Conservation (phyloP, 1,140 invertebrate species). For the Metopolophium dirhodum region DNA sequence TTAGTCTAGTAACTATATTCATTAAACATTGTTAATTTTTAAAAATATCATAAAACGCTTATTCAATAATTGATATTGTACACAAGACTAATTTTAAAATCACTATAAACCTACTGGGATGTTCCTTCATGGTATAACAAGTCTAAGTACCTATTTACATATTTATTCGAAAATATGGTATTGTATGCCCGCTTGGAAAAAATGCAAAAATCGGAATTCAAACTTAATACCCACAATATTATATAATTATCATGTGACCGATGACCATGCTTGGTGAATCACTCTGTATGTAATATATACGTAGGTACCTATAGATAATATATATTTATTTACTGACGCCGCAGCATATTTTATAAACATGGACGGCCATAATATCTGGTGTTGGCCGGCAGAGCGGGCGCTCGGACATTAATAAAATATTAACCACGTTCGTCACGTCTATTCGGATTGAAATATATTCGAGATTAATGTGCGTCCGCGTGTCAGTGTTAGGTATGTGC, state of each 20-base stretch:
- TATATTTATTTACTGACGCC: neutral
- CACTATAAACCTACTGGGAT: too few species aligned
- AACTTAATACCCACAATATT: neutral
- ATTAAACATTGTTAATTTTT: too few species aligned
- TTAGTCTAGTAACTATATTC: too few species aligned
- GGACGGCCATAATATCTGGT: neutral
- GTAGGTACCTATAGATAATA: neutral
- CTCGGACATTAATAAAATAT: conserved; percentile 30
- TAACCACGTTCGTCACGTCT: conserved; percentile 51
- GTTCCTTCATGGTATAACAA: too few species aligned
- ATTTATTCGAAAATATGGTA: too few species aligned
- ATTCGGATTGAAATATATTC: conserved; percentile 39
- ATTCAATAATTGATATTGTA: too few species aligned
- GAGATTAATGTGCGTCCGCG: neutral
- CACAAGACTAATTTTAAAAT: too few species aligned
- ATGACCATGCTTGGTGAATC: too few species aligned
- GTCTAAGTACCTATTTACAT: too few species aligned
- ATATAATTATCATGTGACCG: too few species aligned
- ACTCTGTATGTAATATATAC: neutral
- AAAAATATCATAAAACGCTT: too few species aligned
- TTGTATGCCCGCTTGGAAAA: neutral
- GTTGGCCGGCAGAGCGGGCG: neutral
- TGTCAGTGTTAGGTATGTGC: neutral
- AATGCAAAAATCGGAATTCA: neutral
- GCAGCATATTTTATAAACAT: neutral